Base-by-base conservation (phyloP, 2,113 vertebrate genomes). In the Delphinus delphis region DNA sequence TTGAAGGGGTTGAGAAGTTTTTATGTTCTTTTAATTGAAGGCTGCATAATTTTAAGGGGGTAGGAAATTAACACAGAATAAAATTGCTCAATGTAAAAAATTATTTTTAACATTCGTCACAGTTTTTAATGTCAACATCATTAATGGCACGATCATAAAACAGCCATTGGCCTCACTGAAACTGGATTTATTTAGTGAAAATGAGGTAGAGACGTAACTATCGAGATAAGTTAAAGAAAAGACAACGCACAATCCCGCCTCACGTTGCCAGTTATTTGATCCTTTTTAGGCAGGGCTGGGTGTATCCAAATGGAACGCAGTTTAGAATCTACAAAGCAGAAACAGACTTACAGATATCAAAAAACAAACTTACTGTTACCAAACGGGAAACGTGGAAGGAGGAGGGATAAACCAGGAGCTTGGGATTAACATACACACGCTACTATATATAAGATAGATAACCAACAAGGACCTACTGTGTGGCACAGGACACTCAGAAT, bases 1-100 rank as follows among this genome's bases (percentile, higher is more conserved):
- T 98, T 97, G 91, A 98, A 96, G 60, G 67, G 68, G 55, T 79
- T 96, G 18, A 58, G 67, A 76, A 77, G 80, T 62, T 77, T 92
- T 97, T 94, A 92, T 90, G 50, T 95, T 58, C 90, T 88, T 97
- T 0, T 95, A 86, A 94, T 93, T 79, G 92, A 96, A 96, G 47
- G 28, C 77, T 91, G 36, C 44, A 81, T 71, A 93, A 84, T 79
- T 67, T 95, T 96, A 91, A 96, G 90, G 53, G 41, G 47, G 20
- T 80, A 87, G 47, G 70, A 81, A 95, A 85, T 96, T 95, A 93
- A 91, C 21, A 89, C 62, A 86, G 87, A 88, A 70, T 93, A 68
- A 93, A 94, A 80, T 93, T 73, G 1, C n/a, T 84, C 4, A 83
- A 23, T 74, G 9, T 73, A 38, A 96, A 95, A 96, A 80, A 18